Conservation (phyloP, 2,113 vertebrate species). For the Malurus melanocephalus region DNA sequence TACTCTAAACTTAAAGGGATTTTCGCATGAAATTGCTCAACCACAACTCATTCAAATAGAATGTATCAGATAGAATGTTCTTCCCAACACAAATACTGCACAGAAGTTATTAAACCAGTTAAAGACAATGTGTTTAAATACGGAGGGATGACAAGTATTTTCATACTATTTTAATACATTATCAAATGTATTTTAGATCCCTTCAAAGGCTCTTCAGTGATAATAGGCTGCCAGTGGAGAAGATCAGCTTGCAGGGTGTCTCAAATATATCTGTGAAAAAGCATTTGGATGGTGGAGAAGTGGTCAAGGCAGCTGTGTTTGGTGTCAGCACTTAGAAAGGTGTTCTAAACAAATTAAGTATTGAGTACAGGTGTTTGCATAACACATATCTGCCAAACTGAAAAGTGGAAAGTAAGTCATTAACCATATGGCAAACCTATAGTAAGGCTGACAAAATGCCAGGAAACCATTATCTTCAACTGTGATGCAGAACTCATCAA, state of each 20-base stretch:
- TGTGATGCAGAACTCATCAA: background rate
- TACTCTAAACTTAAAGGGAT: background rate
- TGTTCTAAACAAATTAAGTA: background rate
- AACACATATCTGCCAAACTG: background rate
- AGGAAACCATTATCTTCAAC: background rate
- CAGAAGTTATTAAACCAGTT: background rate
- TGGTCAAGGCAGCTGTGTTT: background rate
- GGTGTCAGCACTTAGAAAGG: background rate
- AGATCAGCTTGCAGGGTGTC: background rate
- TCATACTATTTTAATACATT: background rate
- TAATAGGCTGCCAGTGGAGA: background rate
- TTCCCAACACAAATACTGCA: background rate
- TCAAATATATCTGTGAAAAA: background rate
- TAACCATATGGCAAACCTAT: constrained; percentile 4
- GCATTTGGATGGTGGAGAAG: background rate
- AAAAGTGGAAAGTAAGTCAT: constrained; percentile 25
- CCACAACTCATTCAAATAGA: background rate
- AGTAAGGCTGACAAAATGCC: background rate
- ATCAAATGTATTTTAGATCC: background rate
- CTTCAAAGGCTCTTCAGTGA: background rate
- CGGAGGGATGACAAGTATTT: background rate
- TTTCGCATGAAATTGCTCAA: background rate
- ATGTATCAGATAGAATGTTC: background rate
- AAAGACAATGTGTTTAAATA: background rate
- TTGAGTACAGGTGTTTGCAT: constrained; percentile 29